Evolutionary conservation across 2,888 invertebrate genomes (phyloP).

Genomic region (Geophilus truncorum): DNA sequence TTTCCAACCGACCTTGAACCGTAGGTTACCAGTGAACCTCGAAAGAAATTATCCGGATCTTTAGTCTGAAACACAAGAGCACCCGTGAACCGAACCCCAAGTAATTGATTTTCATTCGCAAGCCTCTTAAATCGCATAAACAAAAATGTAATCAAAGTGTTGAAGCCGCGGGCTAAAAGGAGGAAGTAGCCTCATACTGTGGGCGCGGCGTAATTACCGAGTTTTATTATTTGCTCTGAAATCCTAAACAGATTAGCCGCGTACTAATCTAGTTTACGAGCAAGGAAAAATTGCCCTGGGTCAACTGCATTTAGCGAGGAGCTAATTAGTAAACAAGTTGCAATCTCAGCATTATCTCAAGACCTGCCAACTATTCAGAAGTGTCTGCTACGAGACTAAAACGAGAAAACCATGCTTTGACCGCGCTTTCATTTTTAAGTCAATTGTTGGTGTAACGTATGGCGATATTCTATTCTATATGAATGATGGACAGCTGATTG

Average conservation of each 20-base stretch:
- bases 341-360: not conserved
- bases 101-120: not conserved
- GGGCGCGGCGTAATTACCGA: not conserved
- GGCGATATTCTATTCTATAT: too few relatives aligned
- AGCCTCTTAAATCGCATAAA: not conserved
- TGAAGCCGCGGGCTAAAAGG: not conserved
- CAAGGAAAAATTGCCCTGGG: not conserved
- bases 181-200: not conserved
- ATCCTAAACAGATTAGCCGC: not conserved
- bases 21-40: too few relatives aligned
- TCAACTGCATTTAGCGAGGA: not conserved
- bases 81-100: too few relatives aligned
- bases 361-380: not conserved
- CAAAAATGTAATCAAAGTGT: not conserved
- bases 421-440: too few relatives aligned
- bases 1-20: too few relatives aligned
- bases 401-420: too few relatives aligned
- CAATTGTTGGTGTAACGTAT: too few relatives aligned
- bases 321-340: not conserved
- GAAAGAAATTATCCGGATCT: too few relatives aligned
- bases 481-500: too few relatives aligned
- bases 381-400: too few relatives aligned
- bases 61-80: too few relatives aligned
- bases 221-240: not conserved
- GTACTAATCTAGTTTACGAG: not conserved